These are phyloP conservation scores for Molossus molossus DNA, from an alignment of 2,797 vertebrate species.

Conservation along the genomic window DNA sequence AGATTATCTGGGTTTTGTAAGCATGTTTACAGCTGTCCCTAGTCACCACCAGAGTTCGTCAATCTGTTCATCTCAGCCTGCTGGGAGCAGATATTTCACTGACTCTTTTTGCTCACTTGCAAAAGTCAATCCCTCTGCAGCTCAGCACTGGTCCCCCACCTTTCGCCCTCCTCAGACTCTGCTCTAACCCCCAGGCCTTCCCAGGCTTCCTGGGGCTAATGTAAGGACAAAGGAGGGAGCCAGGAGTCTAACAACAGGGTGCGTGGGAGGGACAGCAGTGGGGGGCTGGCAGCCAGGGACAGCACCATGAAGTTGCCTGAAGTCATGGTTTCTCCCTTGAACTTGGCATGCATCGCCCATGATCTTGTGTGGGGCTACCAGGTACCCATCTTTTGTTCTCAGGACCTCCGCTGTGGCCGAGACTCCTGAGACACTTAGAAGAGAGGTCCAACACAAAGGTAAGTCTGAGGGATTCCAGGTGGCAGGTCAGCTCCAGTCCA, in stretches of 20 bases:
- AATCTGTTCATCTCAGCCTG: background rate
- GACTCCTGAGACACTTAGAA: background rate
- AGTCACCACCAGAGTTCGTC: background rate
- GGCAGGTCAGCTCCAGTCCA: background rate
- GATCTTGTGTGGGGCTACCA: background rate
- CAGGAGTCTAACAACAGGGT: background rate
- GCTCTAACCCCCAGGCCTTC: background rate
- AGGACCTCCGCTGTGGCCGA: background rate
- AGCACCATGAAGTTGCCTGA: background rate
- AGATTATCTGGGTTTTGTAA: constrained; percentile 69
- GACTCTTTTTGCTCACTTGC: background rate
- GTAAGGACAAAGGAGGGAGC: background rate
- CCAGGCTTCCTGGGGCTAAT: background rate
- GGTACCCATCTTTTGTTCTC: background rate
- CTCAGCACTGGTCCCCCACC: background rate
- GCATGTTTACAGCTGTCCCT: constrained; percentile 16
- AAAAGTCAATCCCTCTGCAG: background rate
- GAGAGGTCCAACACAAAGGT: background rate
- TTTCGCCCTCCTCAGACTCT: background rate
- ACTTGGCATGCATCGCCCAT: background rate
- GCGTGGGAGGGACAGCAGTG: background rate
- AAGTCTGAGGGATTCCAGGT: background rate
- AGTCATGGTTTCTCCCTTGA: background rate
- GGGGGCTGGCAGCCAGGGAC: background rate
- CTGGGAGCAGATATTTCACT: background rate